These are phyloP conservation scores for Ctenomys sociabilis DNA, from an alignment of 2,113 vertebrate species.

Conservation along the genomic window DNA sequence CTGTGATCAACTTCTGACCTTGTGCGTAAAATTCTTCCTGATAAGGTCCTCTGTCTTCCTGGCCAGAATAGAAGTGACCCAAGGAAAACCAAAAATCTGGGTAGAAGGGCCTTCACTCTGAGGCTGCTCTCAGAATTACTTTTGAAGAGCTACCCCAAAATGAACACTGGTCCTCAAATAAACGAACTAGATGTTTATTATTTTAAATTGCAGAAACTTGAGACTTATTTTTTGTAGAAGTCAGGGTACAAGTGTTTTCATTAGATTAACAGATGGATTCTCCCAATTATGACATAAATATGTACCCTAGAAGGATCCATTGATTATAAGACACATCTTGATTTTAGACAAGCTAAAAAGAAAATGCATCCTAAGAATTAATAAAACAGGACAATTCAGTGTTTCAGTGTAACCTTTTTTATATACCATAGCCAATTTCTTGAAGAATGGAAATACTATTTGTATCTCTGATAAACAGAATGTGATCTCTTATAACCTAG, in stretches of 20 bases:
- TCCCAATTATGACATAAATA: neutral
- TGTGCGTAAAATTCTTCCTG: neutral
- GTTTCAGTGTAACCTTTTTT: neutral
- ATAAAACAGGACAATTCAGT: neutral
- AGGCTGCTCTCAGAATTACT: neutral
- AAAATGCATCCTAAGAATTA: neutral
- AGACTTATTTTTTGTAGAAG: neutral
- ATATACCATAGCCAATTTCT: neutral
- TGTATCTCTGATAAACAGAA: neutral
- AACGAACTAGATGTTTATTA: neutral
- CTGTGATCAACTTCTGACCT: neutral
- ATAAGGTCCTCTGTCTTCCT: neutral
- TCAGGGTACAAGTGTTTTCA: neutral
- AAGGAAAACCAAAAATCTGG: neutral
- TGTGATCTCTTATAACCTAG: neutral
- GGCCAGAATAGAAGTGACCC: neutral
- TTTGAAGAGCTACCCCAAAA: neutral
- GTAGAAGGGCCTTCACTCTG: neutral
- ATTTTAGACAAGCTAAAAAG: neutral
- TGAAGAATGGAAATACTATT: slow-evolving; percentile 12
- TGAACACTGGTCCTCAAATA: neutral
- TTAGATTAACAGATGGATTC: neutral
- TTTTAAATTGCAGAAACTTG: neutral
- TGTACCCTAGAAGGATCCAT: neutral
- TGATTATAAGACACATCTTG: neutral